These are phyloP conservation scores for Arizona elegans DNA, from an alignment of 2,113 vertebrate genomes.

Conservation along the genomic window DNA sequence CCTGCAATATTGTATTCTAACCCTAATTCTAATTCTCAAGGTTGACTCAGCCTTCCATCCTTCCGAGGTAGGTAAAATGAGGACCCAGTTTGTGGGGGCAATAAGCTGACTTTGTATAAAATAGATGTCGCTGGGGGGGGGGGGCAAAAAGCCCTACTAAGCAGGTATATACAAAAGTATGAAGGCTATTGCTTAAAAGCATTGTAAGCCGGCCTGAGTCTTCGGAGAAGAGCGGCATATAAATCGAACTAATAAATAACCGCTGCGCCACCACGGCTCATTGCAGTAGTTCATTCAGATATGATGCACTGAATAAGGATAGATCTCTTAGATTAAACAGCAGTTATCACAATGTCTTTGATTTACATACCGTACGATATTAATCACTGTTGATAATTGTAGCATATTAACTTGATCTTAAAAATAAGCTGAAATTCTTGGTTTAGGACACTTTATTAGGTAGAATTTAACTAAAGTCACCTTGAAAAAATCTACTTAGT, in stretches of 20 bases:
- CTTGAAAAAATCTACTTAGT: background rate
- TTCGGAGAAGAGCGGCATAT: too few species aligned
- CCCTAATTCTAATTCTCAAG: too few species aligned
- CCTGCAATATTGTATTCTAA: background rate
- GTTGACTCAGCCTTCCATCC: too few species aligned
- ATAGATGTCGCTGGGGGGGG: too few species aligned
- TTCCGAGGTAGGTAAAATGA: too few species aligned
- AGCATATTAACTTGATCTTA: background rate
- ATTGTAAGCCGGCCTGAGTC: too few species aligned
- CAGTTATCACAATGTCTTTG: background rate
- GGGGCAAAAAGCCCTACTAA: too few species aligned
- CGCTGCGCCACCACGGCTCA: background rate
- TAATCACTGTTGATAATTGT: background rate
- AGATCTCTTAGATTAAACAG: background rate
- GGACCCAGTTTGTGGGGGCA: too few species aligned
- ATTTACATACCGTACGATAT: background rate
- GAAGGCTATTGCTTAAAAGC: too few species aligned
- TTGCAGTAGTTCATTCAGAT: background rate
- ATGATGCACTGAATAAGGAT: background rate
- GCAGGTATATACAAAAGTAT: too few species aligned
- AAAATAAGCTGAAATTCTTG: background rate
- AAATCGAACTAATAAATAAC: background rate
- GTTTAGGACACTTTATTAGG: background rate
- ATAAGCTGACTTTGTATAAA: too few species aligned
- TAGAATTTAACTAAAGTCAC: background rate